Percentiles rank a stretch among this genome's conserved stretches.
Conservation (phyloP, 1,140 invertebrate genomes). For the Carposina sasakii region DNA sequence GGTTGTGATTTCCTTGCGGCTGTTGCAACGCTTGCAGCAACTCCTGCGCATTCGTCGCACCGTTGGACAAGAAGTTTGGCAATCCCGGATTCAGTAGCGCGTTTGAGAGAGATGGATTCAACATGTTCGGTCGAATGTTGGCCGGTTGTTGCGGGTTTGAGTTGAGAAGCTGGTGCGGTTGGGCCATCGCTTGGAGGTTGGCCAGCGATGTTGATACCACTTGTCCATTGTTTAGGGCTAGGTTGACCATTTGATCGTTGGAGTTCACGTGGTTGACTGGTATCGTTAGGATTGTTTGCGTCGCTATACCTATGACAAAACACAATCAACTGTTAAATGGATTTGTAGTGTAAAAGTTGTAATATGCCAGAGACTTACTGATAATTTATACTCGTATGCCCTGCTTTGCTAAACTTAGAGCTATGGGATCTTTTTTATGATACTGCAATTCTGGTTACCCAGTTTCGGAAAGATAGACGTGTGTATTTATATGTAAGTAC, state of each 20-base stretch:
- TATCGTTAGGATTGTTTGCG: constrained; percentile 95
- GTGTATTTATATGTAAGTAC: too few relatives aligned
- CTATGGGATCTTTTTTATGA: too few relatives aligned
- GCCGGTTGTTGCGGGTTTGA: constrained; percentile 53
- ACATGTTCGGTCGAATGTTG: constrained; percentile 74
- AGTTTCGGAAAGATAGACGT: too few relatives aligned
- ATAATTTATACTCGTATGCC: too few relatives aligned
- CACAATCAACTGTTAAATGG: too few relatives aligned
- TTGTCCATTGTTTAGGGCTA: constrained; percentile 85
- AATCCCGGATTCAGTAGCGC: constrained; percentile 77
- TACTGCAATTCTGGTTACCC: too few relatives aligned
- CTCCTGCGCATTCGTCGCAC: constrained; percentile 76
- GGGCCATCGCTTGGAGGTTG: constrained; percentile 85
- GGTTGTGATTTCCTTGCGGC: constrained; percentile 54
- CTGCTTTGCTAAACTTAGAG: too few relatives aligned
- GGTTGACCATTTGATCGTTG: constrained; percentile 87
- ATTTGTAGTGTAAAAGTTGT: too few relatives aligned
- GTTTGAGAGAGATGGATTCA: constrained; percentile 67
- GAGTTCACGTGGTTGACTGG: constrained; percentile 88
- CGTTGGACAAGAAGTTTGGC: constrained; percentile 80
- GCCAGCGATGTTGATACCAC: constrained; percentile 88
- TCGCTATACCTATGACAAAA: constrained; percentile 83
- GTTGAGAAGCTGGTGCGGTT: constrained; percentile 75
- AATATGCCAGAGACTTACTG: too few relatives aligned
- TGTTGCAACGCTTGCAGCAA: constrained; percentile 78